phyloP scores from a whole-genome alignment of 2,888 invertebrate species.

The Anorthoa munda region DNA sequence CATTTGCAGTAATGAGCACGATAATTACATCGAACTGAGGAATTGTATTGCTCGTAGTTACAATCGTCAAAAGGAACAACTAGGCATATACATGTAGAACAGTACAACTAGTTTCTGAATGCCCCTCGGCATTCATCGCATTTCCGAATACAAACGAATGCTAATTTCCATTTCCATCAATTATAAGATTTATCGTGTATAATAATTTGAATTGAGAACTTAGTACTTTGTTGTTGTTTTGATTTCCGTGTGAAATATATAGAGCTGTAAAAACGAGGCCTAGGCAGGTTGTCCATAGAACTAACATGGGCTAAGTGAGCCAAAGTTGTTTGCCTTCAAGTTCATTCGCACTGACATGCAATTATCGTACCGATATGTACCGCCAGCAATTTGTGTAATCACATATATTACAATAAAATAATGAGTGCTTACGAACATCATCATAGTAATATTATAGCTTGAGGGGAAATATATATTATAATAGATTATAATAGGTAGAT shows the following conservation, averaged over 20 bases:
- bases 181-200: too few relatives aligned
- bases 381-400: slow-evolving; percentile 28
- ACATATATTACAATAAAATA: slow-evolving; percentile 21
- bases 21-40: slow-evolving; percentile 27
- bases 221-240: too few relatives aligned
- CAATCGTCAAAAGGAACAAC: neutral
- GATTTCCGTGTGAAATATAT: too few relatives aligned
- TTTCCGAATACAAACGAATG: too few relatives aligned
- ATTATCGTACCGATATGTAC: slow-evolving; percentile 37
- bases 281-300: slow-evolving; percentile 28
- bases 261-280: too few relatives aligned
- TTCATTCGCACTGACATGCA: slow-evolving; percentile 68
- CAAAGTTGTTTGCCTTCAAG: slow-evolving; percentile 69
- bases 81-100: too few relatives aligned
- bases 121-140: too few relatives aligned
- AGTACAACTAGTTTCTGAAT: too few relatives aligned
- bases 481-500: neutral
- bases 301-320: slow-evolving; percentile 43
- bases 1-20: slow-evolving; percentile 48
- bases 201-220: too few relatives aligned
- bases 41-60: slow-evolving; percentile 9
- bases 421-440: slow-evolving; percentile 13
- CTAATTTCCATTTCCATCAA: too few relatives aligned
- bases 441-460: neutral
- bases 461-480: neutral